Percentiles rank a stretch among this genome's conserved stretches.
Conservation (phyloP, 2,113 vertebrate species). For the Empidonax alnorum region DNA sequence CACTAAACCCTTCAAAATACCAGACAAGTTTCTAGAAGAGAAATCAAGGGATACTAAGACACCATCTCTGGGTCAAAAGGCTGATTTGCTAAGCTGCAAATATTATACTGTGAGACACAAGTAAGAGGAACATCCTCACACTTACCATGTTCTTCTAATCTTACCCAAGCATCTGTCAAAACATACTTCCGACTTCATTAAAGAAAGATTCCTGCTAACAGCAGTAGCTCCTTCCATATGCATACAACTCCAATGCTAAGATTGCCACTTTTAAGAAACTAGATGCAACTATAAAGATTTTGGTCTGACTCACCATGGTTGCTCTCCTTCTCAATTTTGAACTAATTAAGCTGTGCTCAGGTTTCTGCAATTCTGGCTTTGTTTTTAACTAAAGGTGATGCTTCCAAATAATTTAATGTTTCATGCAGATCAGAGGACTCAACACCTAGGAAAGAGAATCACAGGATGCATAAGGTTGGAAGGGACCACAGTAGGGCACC, state of each 20-base stretch:
- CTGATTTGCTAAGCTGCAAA: not conserved
- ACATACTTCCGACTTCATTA: not conserved
- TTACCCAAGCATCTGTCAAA: not conserved
- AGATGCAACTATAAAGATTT: not conserved
- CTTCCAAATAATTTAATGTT: not conserved
- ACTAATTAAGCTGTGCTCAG: not conserved
- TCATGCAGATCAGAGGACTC: not conserved
- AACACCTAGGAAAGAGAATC: not conserved
- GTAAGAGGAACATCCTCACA: not conserved
- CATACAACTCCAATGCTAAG: fast-evolving
- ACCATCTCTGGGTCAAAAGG: not conserved
- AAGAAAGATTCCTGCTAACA: not conserved
- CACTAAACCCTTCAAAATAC: not conserved
- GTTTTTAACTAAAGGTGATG: not conserved
- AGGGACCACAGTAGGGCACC: not conserved
- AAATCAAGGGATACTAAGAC: not conserved
- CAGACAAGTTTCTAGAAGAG: not conserved
- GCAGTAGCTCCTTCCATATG: not conserved
- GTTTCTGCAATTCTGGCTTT: not conserved
- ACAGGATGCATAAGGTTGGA: fast-evolving
- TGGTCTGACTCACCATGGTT: not conserved
- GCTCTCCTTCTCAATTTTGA: not conserved
- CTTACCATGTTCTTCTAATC: not conserved
- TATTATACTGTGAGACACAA: not conserved
- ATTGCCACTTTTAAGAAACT: not conserved